These are phyloP conservation scores for Panthera tigris DNA, from an alignment of 2,113 vertebrate genomes.

Conservation along the genomic window DNA sequence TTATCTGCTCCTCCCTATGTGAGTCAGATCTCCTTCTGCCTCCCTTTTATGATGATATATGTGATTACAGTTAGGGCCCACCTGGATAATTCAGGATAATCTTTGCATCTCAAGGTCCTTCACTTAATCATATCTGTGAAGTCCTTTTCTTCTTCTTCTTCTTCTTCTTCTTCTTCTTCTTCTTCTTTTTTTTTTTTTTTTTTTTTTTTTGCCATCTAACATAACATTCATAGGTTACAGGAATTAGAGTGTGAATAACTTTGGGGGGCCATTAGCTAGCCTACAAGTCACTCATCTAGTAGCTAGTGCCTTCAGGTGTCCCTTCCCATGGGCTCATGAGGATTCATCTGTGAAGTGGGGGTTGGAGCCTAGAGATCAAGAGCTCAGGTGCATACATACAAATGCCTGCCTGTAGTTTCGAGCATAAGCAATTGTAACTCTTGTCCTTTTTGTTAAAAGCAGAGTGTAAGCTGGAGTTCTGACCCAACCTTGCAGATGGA, in stretches of 20 bases:
- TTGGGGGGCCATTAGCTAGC: not conserved
- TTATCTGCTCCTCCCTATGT: not conserved
- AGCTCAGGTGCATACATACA: not conserved
- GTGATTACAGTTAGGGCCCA: not conserved
- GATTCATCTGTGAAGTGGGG: not conserved
- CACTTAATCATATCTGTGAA: not conserved
- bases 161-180: not conserved
- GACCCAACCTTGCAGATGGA: not conserved
- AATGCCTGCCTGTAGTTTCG: not conserved
- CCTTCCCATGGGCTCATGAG: not conserved
- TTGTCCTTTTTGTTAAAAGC: not conserved
- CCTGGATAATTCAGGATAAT: not conserved
- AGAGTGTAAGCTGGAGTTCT: not conserved
- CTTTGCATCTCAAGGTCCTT: not conserved
- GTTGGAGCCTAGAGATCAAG: not conserved
- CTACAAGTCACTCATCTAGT: not conserved
- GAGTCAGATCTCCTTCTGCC: not conserved
- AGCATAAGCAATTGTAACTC: not conserved
- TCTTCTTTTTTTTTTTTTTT: not conserved
- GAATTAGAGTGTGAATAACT: not conserved
- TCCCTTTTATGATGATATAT: not conserved
- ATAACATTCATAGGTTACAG: not conserved
- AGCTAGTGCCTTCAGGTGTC: not conserved
- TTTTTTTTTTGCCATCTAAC: not conserved
- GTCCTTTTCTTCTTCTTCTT: not conserved